Conservation (phyloP, 1,140 invertebrate genomes). For the Cydia fagiglandana region DNA sequence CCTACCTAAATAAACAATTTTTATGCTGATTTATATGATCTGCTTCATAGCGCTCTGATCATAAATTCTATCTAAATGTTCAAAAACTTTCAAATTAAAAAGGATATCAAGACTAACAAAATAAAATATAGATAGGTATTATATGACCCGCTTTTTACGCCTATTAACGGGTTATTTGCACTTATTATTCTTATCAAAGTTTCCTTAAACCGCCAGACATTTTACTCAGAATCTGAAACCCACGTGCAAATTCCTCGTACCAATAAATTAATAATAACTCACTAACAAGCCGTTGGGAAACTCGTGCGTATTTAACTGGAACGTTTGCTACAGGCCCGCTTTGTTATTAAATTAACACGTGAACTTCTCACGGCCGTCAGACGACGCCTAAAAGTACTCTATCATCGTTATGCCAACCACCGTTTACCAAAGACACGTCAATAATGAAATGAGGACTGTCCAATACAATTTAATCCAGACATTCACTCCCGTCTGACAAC, state of each 20-base stretch:
- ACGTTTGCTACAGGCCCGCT: slow-evolving; percentile 24
- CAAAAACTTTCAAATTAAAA: too few relatives aligned
- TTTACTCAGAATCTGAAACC: background rate
- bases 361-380: slow-evolving; percentile 32
- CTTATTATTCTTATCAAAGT: background rate
- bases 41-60: too few relatives aligned
- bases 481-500: too few relatives aligned
- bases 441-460: background rate
- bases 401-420: slow-evolving; percentile 23
- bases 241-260: slow-evolving; percentile 27
- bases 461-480: background rate
- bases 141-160: too few relatives aligned
- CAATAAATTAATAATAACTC: slow-evolving; percentile 36
- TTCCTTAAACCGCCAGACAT: background rate
- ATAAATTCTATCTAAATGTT: too few relatives aligned
- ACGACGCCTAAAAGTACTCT: slow-evolving; percentile 18
- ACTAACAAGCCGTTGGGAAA: slow-evolving; percentile 29
- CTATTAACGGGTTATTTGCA: too few relatives aligned
- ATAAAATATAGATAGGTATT: too few relatives aligned
- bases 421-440: background rate
- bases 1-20: too few relatives aligned
- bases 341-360: slow-evolving; percentile 34
- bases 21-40: too few relatives aligned
- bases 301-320: slow-evolving; percentile 27
- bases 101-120: too few relatives aligned